Evolutionary conservation across 2,888 invertebrate genomes (phyloP).

Genomic region (Troglohyphantes excavatus): DNA sequence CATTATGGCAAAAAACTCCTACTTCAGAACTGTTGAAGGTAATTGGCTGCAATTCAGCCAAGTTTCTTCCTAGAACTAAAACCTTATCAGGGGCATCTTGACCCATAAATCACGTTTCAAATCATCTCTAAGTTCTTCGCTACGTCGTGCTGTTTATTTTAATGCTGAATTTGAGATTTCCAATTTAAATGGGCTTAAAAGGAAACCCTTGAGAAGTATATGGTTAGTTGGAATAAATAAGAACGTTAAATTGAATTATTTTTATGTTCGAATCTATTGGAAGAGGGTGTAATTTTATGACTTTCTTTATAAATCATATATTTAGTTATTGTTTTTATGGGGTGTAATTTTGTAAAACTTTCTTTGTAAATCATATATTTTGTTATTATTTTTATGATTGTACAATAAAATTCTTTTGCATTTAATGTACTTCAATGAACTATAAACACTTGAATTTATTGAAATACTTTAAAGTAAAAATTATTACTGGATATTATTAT

Average conservation of each 20-base stretch:
- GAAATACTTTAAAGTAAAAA: too few species aligned
- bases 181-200: neutral
- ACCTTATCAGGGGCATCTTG: conserved; percentile 17
- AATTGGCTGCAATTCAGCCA: conserved; percentile 32
- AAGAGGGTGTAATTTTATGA: too few species aligned
- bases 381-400: too few species aligned
- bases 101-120: conserved; percentile 26
- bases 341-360: too few species aligned
- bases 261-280: too few species aligned
- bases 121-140: conserved; percentile 17
- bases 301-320: too few species aligned
- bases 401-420: too few species aligned
- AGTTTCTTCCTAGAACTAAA: conserved; percentile 10
- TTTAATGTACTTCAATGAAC: too few species aligned
- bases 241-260: neutral
- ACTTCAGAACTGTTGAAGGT: conserved; percentile 3
- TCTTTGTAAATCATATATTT: too few species aligned
- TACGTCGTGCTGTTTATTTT: conserved; percentile 23
- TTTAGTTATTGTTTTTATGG: too few species aligned
- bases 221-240: neutral
- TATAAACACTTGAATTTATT: too few species aligned
- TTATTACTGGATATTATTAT: too few species aligned
- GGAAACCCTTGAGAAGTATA: neutral
- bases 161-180: neutral
- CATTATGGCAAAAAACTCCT: conserved; percentile 8